These are phyloP conservation scores for Rhynchonycteris naso DNA, from an alignment of 2,797 vertebrate genomes.

Conservation along the genomic window DNA sequence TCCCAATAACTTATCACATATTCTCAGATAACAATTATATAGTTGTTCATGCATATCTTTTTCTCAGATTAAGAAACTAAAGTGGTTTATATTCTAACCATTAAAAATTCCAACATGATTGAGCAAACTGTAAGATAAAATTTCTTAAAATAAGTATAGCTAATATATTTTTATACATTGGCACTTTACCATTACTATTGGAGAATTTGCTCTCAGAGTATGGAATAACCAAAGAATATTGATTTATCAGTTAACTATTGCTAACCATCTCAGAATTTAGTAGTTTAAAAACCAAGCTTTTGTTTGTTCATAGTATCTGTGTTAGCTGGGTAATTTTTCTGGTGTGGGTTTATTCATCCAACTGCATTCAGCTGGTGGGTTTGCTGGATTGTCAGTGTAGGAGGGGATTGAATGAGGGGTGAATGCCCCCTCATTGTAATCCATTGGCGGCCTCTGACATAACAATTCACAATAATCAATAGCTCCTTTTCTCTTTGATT, in stretches of 20 bases:
- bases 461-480: background rate
- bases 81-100: background rate
- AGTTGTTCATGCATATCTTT: background rate
- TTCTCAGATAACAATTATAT: background rate
- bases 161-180: background rate
- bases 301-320: background rate
- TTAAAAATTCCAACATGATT: background rate
- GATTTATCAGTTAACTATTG: background rate
- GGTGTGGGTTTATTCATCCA: background rate
- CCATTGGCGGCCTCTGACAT: background rate
- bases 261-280: background rate
- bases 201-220: background rate
- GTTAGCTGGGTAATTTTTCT: background rate
- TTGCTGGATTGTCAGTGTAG: background rate
- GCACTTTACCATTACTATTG: background rate
- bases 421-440: background rate
- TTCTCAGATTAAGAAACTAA: background rate
- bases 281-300: background rate
- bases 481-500: background rate
- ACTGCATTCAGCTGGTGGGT: background rate
- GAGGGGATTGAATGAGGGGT: background rate
- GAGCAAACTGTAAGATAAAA: background rate
- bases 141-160: constrained; percentile 20
- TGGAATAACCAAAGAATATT: background rate
- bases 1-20: background rate